Percentiles rank a stretch among this genome's conserved stretches.
Conservation (phyloP, 2,888 invertebrate genomes). For the Drosophila kuntzei region DNA sequence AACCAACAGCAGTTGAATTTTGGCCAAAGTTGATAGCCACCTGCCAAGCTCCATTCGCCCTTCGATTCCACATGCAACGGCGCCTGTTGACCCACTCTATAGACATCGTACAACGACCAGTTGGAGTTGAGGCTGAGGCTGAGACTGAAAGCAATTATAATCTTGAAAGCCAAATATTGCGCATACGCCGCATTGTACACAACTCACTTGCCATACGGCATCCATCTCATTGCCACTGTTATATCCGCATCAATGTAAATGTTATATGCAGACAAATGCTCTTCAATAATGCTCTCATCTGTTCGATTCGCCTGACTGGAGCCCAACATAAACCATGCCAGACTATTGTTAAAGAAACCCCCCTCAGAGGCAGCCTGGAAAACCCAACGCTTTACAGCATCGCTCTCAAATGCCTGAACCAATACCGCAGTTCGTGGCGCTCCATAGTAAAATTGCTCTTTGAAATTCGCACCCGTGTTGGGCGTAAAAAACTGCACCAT, state of each 20-base stretch:
- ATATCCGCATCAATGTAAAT: slow-evolving; percentile 81
- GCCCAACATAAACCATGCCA: slow-evolving; percentile 79
- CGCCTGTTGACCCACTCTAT: slow-evolving; percentile 61
- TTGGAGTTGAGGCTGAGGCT: slow-evolving; percentile 23
- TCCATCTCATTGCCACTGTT: slow-evolving; percentile 69
- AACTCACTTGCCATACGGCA: slow-evolving; percentile 44
- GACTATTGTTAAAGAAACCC: slow-evolving; percentile 74
- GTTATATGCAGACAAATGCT: slow-evolving; percentile 51
- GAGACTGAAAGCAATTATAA: slow-evolving; percentile 20
- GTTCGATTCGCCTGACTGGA: slow-evolving; percentile 10
- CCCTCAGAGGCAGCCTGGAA: slow-evolving; percentile 56
- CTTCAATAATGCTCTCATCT: slow-evolving; percentile 46
- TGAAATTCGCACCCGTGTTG: slow-evolving; percentile 46
- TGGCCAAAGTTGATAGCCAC: slow-evolving; percentile 57
- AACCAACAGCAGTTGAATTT: slow-evolving; percentile 60
- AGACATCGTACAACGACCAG: slow-evolving; percentile 77
- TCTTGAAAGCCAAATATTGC: slow-evolving; percentile 7
- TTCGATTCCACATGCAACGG: slow-evolving; percentile 65
- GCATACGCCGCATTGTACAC: not conserved
- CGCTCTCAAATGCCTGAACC: slow-evolving; percentile 53
- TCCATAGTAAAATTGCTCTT: slow-evolving; percentile 63
- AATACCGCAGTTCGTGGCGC: slow-evolving; percentile 73
- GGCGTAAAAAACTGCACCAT: slow-evolving; percentile 69
- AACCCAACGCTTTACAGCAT: slow-evolving; percentile 36
- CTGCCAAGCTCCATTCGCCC: slow-evolving; percentile 70